Base-by-base conservation (phyloP, 1,140 invertebrate genomes). In the Holcopasites calliopsidis region DNA sequence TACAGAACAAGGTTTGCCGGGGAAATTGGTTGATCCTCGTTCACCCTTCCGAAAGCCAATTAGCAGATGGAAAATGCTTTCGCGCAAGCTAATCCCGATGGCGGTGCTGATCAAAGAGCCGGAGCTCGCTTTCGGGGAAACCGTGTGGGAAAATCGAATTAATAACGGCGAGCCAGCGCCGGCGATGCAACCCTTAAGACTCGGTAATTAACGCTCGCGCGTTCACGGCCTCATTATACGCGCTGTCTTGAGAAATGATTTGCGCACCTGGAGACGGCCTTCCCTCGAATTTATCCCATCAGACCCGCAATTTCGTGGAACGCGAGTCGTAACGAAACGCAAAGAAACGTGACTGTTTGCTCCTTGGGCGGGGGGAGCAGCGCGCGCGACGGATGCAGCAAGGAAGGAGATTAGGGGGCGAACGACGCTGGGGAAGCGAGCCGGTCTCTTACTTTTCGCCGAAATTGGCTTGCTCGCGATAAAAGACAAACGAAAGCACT, bases 401-500 rank as follows among this genome's bases (percentile, higher is more conserved):
- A n/a, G 60, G 42, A 49, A 76, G 42, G 61, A 60, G 68, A 26
- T 54, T 16, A 3, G 18, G 16, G 70, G 47, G 73, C 18, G 74
- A 44, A 69, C 28, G 60, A n/a, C n/a, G n/a, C n/a, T n/a, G 71
- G 18, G 42, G 49, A 40, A 42, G 40, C 49, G 49, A 57, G 16
- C 28, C 8, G 26, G 28, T 2, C 28, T 31, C 65, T 26, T 55
- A 23, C 62, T 57, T 70, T 72, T 77, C 60, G 33, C 58, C 49
- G 55, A 68, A 76, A 77, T 52, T 78, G 60, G 72, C 58, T 66
- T 44, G 69, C 58, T 55, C 55, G 58, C 60, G 60, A 62, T 62
- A 79, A 81, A 86, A 84, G 77, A 75, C 73, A 83, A 86, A 83
- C 79, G 83, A 77, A 84, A 84, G 74, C 42, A 73, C 65, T 62